Percentiles rank a stretch among this genome's conserved stretches.
Evolutionary conservation across 2,113 vertebrate genomes (phyloP).

Genomic region (Pelvicachromis taeniatus): DNA sequence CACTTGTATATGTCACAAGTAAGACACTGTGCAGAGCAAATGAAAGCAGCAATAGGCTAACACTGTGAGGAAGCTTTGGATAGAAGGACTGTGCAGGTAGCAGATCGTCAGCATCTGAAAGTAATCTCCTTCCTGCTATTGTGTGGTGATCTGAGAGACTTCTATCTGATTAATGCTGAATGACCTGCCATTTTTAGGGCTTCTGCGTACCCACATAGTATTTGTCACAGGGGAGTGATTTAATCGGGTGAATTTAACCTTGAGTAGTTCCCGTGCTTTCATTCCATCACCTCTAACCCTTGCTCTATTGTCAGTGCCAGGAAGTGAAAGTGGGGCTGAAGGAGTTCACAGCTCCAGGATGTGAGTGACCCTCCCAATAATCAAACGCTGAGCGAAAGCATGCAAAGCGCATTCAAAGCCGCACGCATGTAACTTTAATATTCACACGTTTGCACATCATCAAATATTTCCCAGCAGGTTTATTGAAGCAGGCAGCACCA

Average conservation of each 20-base stretch:
- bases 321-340: conserved; percentile 33
- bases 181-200: conserved; percentile 39
- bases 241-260: conserved; percentile 16
- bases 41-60: not conserved
- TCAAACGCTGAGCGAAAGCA: not conserved
- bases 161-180: conserved; percentile 5
- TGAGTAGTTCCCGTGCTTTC: conserved; percentile 32
- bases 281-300: conserved; percentile 39
- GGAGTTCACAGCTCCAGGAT: conserved; percentile 11
- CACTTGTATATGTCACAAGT: not conserved
- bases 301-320: conserved; percentile 47
- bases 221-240: conserved; percentile 42
- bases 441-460: not conserved
- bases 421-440: not conserved
- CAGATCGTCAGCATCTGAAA: not conserved
- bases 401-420: not conserved
- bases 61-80: not conserved
- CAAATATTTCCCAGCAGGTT: not conserved
- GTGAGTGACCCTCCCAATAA: not conserved
- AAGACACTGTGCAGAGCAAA: not conserved
- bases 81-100: not conserved
- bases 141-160: conserved; percentile 39
- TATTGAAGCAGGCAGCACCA: not conserved
- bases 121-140: conserved; percentile 47
- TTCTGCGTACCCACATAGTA: not conserved